Evolutionary conservation across 2,888 invertebrate genomes (phyloP), one percentile per base, ranked within the genome.

Genomic region (Sericinus montela): DNA sequence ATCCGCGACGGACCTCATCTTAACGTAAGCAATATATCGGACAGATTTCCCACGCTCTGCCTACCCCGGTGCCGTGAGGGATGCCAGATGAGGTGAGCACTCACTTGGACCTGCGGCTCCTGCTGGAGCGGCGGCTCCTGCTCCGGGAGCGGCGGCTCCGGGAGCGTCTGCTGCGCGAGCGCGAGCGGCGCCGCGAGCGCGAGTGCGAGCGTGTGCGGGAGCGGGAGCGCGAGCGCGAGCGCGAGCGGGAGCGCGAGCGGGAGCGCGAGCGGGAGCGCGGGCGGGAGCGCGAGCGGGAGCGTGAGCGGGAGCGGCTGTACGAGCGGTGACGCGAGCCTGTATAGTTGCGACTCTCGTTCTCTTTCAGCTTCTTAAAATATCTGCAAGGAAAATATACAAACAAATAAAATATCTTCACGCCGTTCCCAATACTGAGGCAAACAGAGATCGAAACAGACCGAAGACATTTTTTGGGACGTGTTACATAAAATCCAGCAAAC

Each of bases 351-450:
- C 81, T 76, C 43, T 91, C 90, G 35, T 90, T 81, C 38, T 91
- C 90, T 0, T 91, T 82, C 29, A 93, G 77, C 60, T 89, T 91
- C 42, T 91, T 90, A 56, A 92, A 92, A 53, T 93, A 92, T 59
- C 91, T 91, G 55, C 29, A 16, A 47, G 30, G 5, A n/a, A n/a
- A 8, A n/a, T n/a, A n/a, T n/a, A n/a, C n/a, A n/a, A n/a, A n/a
- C n/a, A n/a, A n/a, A n/a, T n/a, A n/a, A n/a, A n/a, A n/a, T n/a
- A n/a, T n/a, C n/a, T n/a, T n/a, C n/a, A n/a, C n/a, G n/a, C n/a
- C n/a, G n/a, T n/a, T n/a, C n/a, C n/a, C n/a, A n/a, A n/a, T n/a
- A n/a, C n/a, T n/a, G n/a, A n/a, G n/a, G n/a, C n/a, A n/a, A n/a
- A n/a, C n/a, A n/a, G n/a, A n/a, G n/a, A n/a, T n/a, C n/a, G n/a